Evolutionary conservation across 2,113 vertebrate genomes (phyloP).

Genomic region (Ondatra zibethicus): DNA sequence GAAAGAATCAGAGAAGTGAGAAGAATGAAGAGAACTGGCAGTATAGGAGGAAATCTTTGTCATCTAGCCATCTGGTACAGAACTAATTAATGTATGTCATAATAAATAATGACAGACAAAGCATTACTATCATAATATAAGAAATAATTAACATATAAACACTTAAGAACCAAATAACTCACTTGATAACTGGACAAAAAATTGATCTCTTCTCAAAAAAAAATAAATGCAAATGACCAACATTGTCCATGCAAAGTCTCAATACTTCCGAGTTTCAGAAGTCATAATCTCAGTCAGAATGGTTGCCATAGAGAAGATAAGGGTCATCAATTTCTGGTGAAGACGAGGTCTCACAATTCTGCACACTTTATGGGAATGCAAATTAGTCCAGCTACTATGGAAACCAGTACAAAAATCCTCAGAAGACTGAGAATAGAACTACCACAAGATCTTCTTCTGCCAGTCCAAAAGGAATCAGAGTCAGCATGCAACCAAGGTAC

Average conservation of each 20-base stretch:
- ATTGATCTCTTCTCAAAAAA: too few relatives aligned
- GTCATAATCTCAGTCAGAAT: neutral
- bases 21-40: neutral
- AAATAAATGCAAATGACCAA: neutral
- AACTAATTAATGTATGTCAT: neutral
- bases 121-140: neutral
- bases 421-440: neutral
- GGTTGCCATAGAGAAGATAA: neutral
- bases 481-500: neutral
- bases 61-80: neutral
- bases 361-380: neutral
- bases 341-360: neutral
- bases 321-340: neutral
- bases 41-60: neutral
- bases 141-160: neutral
- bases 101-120: neutral
- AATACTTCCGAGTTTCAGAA: neutral
- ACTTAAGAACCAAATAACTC: neutral
- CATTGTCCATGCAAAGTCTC: neutral
- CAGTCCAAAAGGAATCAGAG: neutral
- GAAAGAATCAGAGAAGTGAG: neutral
- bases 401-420: too few relatives aligned
- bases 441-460: neutral
- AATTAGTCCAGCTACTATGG: neutral
- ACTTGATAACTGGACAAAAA: neutral